These are phyloP conservation scores for Heteronetta atricapilla DNA, from an alignment of 2,113 vertebrate genomes.

Conservation along the genomic window DNA sequence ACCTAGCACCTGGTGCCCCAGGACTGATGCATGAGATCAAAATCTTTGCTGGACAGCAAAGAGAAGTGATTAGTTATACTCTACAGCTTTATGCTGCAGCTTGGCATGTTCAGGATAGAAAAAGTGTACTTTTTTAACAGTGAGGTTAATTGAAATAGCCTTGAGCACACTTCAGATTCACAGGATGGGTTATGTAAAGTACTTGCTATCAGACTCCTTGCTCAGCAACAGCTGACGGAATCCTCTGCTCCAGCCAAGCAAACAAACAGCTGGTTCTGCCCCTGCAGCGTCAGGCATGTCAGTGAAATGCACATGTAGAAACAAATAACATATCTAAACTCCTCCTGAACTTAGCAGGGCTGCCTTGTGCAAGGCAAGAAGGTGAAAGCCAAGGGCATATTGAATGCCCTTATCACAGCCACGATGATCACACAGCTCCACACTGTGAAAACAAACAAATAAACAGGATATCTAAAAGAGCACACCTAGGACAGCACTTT, in stretches of 20 bases:
- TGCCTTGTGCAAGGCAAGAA: neutral
- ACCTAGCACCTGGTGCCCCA: too few species aligned
- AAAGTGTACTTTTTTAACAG: neutral
- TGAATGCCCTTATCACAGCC: fast-evolving
- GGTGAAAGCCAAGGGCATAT: neutral
- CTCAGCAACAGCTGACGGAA: neutral
- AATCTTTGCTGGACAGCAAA: too few species aligned
- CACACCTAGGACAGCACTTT: too few species aligned
- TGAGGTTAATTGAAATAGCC: neutral
- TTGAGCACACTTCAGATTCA: neutral
- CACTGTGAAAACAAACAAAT: too few species aligned
- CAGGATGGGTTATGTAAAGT: too few species aligned
- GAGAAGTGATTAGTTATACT: neutral
- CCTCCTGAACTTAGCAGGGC: fast-evolving
- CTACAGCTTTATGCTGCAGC: fast-evolving
- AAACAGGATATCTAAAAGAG: too few species aligned
- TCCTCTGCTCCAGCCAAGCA: neutral
- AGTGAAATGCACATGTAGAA: neutral
- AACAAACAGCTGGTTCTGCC: too few species aligned
- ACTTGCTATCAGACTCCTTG: fast-evolving
- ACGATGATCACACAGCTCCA: neutral
- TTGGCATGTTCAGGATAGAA: neutral
- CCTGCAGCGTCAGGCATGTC: neutral
- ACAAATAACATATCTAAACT: fast-evolving
- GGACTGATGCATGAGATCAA: too few species aligned